Conservation (phyloP, 2,888 invertebrate species). For the Sturmia bella region DNA sequence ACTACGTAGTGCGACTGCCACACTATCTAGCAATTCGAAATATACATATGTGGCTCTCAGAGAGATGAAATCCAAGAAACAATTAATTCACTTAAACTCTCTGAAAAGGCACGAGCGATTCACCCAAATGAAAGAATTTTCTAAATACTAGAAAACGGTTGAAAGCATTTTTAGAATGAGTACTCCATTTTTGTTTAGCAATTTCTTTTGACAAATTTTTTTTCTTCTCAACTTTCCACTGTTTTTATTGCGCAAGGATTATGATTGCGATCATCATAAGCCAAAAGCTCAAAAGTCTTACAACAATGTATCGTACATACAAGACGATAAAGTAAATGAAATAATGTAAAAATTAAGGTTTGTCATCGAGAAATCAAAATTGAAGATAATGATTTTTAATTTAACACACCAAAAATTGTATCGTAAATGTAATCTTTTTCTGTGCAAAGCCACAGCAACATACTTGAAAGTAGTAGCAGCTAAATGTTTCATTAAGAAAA, state of each 20-base stretch:
- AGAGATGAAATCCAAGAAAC: too few relatives aligned
- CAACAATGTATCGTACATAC: conserved; percentile 9
- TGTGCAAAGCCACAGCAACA: background rate
- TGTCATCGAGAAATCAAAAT: conserved; percentile 52
- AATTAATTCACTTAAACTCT: too few relatives aligned
- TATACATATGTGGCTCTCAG: too few relatives aligned
- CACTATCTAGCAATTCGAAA: too few relatives aligned
- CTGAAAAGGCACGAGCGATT: too few relatives aligned
- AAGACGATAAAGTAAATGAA: conserved; percentile 26
- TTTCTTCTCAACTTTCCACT: conserved; percentile 36
- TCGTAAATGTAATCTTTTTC: conserved; percentile 54
- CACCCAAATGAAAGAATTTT: too few relatives aligned
- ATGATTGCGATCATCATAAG: conserved; percentile 34
- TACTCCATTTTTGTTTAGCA: too few relatives aligned
- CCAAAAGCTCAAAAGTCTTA: conserved; percentile 1
- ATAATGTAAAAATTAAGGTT: conserved; percentile 28
- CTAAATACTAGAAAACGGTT: too few relatives aligned
- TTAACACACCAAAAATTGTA: conserved; percentile 46
- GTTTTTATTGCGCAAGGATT: conserved; percentile 18
- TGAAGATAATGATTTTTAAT: conserved; percentile 59
- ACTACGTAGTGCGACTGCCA: too few relatives aligned
- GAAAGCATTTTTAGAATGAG: too few relatives aligned
- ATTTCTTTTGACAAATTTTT: too few relatives aligned
- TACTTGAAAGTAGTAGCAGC: background rate
- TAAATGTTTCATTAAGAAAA: background rate